Base-by-base conservation (phyloP, 1,140 invertebrate species). In the Amphibalanus amphitrite region DNA sequence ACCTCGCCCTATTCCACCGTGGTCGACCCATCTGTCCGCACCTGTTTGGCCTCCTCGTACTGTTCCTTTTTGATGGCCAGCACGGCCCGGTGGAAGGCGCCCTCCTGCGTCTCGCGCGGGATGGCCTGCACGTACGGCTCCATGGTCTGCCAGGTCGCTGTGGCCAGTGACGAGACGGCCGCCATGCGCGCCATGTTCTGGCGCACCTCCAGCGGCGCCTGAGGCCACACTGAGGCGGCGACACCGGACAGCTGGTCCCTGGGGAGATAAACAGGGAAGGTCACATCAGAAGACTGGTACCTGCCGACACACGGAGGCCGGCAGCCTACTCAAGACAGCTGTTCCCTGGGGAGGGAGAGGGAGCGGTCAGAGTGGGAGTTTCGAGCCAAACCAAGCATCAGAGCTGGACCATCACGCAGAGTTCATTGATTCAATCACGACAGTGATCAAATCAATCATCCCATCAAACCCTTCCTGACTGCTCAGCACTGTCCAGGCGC, bases 1-100 rank as follows among this genome's bases (percentile, higher is more conserved):
- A n/a, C n/a, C n/a, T n/a, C n/a, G n/a, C n/a, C n/a, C n/a, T n/a
- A n/a, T n/a, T n/a, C n/a, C n/a, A n/a, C n/a, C n/a, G n/a, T n/a
- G n/a, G n/a, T n/a, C n/a, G n/a, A n/a, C n/a, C n/a, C n/a, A n/a
- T n/a, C 13, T 20, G 6, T 13, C n/a, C 69, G 71, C 69, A 80
- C 76, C 76, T 80, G 76, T 71, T 86, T 84, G 25, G 87, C 88
- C 69, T 81, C 71, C 68, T 80, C 84, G 78, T 89, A 98, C 74
- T 97, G 86, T 64, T 89, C 88, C 71, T 90, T 86, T 76, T 97
- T 92, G 64, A 99, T 90, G 23, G 90, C 88, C 15, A 98, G 81
- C n/a, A 99, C 93, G 0, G 95, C 94, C 73, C 95, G 82, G 78
- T 97, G 97, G 80, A 98, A 98, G 0, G 93, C 89, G 0, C 95